Conservation (phyloP, 2,797 vertebrate species). For the Sebastes umbrosus region DNA sequence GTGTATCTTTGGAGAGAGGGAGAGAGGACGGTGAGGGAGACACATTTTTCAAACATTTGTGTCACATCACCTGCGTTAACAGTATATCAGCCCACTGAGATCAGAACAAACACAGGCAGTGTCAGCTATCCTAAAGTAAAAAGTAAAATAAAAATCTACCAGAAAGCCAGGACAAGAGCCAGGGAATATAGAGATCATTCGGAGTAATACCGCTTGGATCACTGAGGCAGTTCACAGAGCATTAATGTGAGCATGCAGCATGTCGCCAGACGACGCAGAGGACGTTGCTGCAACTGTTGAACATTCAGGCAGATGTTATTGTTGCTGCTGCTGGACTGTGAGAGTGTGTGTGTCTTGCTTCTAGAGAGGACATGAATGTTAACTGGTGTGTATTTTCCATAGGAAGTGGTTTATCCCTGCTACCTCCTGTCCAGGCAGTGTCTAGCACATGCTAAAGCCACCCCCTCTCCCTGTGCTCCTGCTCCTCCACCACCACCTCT, state of each 20-base stretch:
- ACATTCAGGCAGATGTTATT: constrained; percentile 74
- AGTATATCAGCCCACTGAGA: constrained; percentile 83
- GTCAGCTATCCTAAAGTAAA: constrained; percentile 76
- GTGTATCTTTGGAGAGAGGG: constrained; percentile 83
- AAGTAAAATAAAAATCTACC: constrained; percentile 49
- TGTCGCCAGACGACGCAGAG: constrained; percentile 59
- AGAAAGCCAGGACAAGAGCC: constrained; percentile 77
- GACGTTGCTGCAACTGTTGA: constrained; percentile 72
- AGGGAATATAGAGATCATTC: constrained; percentile 64
- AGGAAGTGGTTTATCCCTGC: constrained; percentile 80
- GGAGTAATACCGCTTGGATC: constrained; percentile 55
- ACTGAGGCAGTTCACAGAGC: constrained; percentile 70
- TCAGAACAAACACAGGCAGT: constrained; percentile 80
- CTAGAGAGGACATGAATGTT: constrained; percentile 61
- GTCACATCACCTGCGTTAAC: constrained; percentile 77
- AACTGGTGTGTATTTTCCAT: constrained; percentile 68
- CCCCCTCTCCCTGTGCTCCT: constrained; percentile 74
- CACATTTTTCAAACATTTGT: constrained; percentile 65
- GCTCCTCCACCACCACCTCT: constrained; percentile 45
- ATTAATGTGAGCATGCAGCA: constrained; percentile 67
- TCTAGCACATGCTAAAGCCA: constrained; percentile 75
- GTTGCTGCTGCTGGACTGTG: constrained; percentile 62
- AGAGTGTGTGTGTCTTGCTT: constrained; percentile 57
- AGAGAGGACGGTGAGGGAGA: constrained; percentile 78
- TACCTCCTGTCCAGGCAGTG: constrained; percentile 81